A percentile compares a stretch with the other conserved stretches of the same genome.
Evolutionary conservation across 2,113 vertebrate species (phyloP).

Genomic region (Erpornis zantholeuca): DNA sequence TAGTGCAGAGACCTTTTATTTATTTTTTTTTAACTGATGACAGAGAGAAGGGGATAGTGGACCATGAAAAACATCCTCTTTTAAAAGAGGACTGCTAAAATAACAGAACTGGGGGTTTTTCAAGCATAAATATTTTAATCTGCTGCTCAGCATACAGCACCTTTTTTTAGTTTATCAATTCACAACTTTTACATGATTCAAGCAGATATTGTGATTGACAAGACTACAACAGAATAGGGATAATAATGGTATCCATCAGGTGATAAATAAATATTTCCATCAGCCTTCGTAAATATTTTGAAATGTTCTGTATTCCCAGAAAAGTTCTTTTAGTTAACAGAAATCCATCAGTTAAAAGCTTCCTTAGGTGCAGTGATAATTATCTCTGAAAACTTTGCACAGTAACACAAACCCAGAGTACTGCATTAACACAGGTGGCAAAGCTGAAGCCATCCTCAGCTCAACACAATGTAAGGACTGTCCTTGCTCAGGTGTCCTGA

Average conservation of each 20-base stretch:
- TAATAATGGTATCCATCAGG: not conserved
- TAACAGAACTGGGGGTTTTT: not conserved
- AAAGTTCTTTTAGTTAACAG: not conserved
- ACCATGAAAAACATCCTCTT: not conserved
- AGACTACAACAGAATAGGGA: not conserved
- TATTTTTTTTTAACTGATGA: not conserved
- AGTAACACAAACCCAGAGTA: not conserved
- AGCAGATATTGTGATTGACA: not conserved
- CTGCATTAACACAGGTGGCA: not conserved
- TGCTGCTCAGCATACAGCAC: not conserved
- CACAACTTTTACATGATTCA: not conserved
- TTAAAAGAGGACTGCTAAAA: not conserved
- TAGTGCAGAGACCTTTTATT: not conserved
- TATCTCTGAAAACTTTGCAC: not conserved
- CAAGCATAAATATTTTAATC: not conserved
- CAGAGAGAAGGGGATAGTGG: not conserved
- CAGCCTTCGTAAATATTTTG: not conserved
- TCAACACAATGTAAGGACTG: not conserved
- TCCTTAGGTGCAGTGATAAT: not conserved
- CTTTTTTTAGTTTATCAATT: not conserved
- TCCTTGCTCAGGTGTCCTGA: not conserved
- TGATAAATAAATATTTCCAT: not conserved
- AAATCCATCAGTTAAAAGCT: not conserved
- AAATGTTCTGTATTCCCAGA: not conserved
- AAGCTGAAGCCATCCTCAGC: not conserved